phyloP scores from a whole-genome alignment of 2,888 invertebrate species.

The Aleiodes testaceus region DNA sequence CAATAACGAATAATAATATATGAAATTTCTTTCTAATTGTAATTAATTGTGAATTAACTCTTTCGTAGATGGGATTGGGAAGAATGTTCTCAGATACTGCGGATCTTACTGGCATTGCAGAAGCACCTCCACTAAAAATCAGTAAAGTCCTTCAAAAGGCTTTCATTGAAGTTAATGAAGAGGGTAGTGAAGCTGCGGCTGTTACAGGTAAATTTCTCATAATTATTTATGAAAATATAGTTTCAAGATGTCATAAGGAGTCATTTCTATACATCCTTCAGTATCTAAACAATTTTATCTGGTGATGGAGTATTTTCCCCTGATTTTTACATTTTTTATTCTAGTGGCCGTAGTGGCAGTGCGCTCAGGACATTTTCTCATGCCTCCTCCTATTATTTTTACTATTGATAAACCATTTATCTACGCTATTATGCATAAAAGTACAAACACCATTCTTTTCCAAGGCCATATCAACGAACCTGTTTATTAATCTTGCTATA shows the following conservation, averaged over 20 bases:
- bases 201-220: constrained; percentile 27
- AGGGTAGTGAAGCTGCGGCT: constrained; percentile 81
- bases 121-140: constrained; percentile 76
- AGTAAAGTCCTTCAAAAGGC: constrained; percentile 87
- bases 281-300: not conserved
- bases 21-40: not conserved
- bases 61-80: constrained; percentile 80
- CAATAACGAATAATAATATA: constrained; percentile 33
- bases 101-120: constrained; percentile 80
- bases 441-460: constrained; percentile 26
- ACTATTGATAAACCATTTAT: constrained; percentile 29
- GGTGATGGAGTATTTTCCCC: not conserved
- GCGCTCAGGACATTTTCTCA: not conserved
- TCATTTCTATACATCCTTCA: not conserved
- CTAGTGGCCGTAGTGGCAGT: not conserved
- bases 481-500: constrained; percentile 3
- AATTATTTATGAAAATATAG: not conserved
- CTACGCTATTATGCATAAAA: constrained; percentile 22
- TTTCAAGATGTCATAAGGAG: not conserved
- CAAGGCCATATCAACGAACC: constrained; percentile 33
- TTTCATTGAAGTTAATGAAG: constrained; percentile 89
- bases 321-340: constrained; percentile 1
- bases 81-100: constrained; percentile 78
- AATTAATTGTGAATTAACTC: not conserved
- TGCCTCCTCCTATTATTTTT: constrained; percentile 4